Base-by-base conservation (phyloP, 2,113 vertebrate genomes). In the Tyto alba region DNA sequence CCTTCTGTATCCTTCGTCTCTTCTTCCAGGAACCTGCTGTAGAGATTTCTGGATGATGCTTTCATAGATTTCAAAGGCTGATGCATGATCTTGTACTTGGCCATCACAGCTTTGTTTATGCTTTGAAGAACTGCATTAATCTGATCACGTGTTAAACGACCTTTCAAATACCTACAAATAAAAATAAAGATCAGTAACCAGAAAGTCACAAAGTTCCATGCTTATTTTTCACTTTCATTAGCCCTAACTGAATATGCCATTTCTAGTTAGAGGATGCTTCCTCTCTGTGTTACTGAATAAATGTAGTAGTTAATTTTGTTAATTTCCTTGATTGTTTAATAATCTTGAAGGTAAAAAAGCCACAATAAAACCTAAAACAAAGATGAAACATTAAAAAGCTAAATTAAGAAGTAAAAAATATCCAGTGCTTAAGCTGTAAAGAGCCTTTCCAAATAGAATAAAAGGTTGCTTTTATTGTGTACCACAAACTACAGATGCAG, bases 1-100 rank as follows among this genome's bases (percentile, higher is more conserved):
- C 99, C 99, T 98, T 98, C 99, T 0, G 99, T 99, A 3, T 98
- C 98, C 85, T 98, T 98, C 1, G 97, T 99, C 97, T 99, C 99
- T 89, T 99, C 98, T 18, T 98, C 97, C 57, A 98, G 97, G 89
- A 99, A 99, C 66, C 98, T 98, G 94, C 98, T 96, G 48, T 98
- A 98, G 32, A 99, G 98, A 41, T 96, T 98, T 67, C 98, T 98
- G 36, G 62, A 16, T 3, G 91, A 8, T 27, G 93, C 97, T 89
- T 23, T 98, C 96, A 99, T 92, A 3, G 90, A 93, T 83, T 97
- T 99, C 41, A 91, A 13, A 4, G 99, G 90, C 57, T 99, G 98
- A 40, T 97, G 91, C 34, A 99, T 7, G 87, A 99, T 99, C 95
- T 98, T 99, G 82, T 99, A 99, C 88, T 99, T 99, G 52, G 89